phyloP scores from a whole-genome alignment of 2,113 vertebrate species.

The Apaloderma vittatum region DNA sequence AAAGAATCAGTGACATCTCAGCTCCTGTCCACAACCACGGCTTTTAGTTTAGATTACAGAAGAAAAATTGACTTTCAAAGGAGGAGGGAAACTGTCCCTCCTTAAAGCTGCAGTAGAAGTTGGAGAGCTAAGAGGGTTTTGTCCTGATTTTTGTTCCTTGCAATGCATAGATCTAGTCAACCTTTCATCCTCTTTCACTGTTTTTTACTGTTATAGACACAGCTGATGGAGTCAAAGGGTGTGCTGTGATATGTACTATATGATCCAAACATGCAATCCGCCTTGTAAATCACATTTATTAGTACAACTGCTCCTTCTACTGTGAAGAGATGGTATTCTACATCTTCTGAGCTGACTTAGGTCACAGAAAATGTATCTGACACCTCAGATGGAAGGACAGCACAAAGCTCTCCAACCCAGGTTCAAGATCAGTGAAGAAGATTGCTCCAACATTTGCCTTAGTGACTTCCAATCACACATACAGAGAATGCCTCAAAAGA shows the following conservation, averaged over 20 bases:
- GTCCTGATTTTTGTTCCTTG: not conserved
- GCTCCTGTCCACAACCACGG: not conserved
- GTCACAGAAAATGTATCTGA: not conserved
- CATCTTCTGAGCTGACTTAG: rapidly evolving
- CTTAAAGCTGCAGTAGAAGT: not conserved
- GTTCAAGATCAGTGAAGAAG: not conserved
- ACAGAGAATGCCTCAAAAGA: not conserved
- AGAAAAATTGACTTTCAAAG: not conserved
- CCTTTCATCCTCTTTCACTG: not conserved
- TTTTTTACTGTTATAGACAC: not conserved
- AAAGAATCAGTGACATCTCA: not conserved
- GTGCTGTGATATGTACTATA: not conserved
- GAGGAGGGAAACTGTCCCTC: not conserved
- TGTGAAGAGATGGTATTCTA: not conserved
- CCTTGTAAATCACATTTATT: not conserved
- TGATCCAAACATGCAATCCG: not conserved
- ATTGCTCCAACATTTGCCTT: not conserved
- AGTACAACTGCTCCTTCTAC: not conserved
- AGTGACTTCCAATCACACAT: not conserved
- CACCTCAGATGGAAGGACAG: not conserved
- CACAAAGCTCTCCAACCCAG: not conserved
- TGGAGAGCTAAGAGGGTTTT: not conserved
- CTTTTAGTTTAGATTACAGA: not conserved
- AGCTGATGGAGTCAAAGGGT: not conserved
- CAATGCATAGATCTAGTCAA: not conserved